Evolutionary conservation across 2,888 invertebrate species (phyloP).

Genomic region (Heliconius hortense): DNA sequence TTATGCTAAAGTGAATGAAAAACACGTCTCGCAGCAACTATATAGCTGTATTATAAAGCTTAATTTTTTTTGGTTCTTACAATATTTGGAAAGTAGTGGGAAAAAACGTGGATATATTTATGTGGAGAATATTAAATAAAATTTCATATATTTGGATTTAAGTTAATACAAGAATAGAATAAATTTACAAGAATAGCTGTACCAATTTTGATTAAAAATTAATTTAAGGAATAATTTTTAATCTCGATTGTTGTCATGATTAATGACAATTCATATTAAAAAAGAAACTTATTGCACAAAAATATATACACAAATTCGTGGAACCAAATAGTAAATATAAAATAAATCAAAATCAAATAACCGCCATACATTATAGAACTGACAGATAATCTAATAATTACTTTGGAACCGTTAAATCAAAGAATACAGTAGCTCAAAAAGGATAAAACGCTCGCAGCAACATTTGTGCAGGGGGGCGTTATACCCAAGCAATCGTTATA

Average conservation of each 20-base stretch:
- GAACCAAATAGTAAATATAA: not conserved
- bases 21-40: slow-evolving; percentile 10
- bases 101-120: not conserved
- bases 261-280: not conserved
- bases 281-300: not conserved
- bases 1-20: slow-evolving; percentile 19
- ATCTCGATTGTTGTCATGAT: not conserved
- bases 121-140: not conserved
- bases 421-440: slow-evolving; percentile 26
- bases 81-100: not conserved
- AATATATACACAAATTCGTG: not conserved
- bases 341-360: not conserved
- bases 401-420: slow-evolving; percentile 25
- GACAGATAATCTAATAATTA: slow-evolving; percentile 15
- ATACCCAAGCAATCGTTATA: slow-evolving; percentile 48
- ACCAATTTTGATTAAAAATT: not conserved
- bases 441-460: slow-evolving; percentile 46
- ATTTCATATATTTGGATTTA: not conserved
- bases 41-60: not conserved
- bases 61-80: not conserved
- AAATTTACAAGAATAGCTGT: not conserved
- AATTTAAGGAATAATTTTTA: not conserved
- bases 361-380: slow-evolving; percentile 3
- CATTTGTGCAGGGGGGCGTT: slow-evolving; percentile 52
- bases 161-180: too few species aligned